Conservation (phyloP, 23 tunicate genomes). For the Halocynthia aurantium region DNA sequence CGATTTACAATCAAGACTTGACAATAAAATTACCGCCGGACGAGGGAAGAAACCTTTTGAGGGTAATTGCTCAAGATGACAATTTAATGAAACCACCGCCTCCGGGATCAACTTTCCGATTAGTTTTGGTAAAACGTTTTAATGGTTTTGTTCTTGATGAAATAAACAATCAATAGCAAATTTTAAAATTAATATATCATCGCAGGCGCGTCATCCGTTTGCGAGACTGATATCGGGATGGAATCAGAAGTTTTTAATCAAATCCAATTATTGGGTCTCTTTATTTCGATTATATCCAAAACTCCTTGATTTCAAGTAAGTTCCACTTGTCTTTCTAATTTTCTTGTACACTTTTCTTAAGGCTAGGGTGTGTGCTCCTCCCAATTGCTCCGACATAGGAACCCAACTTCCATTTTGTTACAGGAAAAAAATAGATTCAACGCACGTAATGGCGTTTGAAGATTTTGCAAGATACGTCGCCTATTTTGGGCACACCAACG, state of each 20-base stretch:
- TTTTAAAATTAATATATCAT: neutral
- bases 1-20: conserved; percentile 4
- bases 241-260: conserved; percentile 24
- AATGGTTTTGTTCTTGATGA: neutral
- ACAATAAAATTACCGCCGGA: neutral
- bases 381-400: neutral
- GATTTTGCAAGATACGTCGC: conserved; percentile 19
- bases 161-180: neutral
- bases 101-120: neutral
- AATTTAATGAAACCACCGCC: conserved; percentile 12
- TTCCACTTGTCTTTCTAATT: too few relatives aligned
- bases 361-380: too few relatives aligned
- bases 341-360: too few relatives aligned
- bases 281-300: neutral
- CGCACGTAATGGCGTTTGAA: conserved; percentile 7
- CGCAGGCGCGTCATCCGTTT: conserved; percentile 22
- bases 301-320: conserved; percentile 19
- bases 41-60: neutral
- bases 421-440: neutral
- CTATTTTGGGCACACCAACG: neutral
- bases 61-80: conserved; percentile 2
- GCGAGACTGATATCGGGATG: conserved; percentile 26
- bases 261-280: conserved; percentile 4
- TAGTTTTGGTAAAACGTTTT: neutral
- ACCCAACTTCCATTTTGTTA: neutral